These are phyloP conservation scores for Dicranocentrus wangi DNA, from an alignment of 2,888 invertebrate genomes.

Conservation along the genomic window DNA sequence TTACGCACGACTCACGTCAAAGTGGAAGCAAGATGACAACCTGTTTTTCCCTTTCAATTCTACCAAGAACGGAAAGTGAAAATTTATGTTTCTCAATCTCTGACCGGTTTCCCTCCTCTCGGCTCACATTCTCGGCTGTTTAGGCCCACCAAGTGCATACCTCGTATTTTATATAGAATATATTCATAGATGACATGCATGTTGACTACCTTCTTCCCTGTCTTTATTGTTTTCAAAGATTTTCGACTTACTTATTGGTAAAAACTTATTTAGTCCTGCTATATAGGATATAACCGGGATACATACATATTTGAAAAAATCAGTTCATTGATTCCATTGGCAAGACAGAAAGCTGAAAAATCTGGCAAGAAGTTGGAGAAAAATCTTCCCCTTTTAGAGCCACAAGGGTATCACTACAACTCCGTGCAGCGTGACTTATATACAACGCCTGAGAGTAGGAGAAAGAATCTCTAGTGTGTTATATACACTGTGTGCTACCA, in stretches of 20 bases:
- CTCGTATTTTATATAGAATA: too few relatives aligned
- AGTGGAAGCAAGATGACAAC: slow-evolving; percentile 19
- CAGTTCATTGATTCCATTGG: slow-evolving; percentile 61
- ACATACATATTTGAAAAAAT: slow-evolving; percentile 36
- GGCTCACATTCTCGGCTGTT: slow-evolving; percentile 4
- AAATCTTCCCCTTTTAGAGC: slow-evolving; percentile 2
- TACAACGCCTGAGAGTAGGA: too few relatives aligned
- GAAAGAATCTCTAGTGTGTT: too few relatives aligned
- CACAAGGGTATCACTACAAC: background rate
- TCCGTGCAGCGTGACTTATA: background rate
- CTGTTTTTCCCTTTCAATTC: slow-evolving; percentile 39
- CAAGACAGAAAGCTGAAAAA: slow-evolving; percentile 41
- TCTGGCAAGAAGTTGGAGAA: slow-evolving; percentile 41
- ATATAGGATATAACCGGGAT: too few relatives aligned
- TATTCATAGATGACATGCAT: too few relatives aligned
- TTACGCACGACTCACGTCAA: slow-evolving; percentile 20
- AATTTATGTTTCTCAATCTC: slow-evolving; percentile 38
- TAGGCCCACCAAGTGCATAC: too few relatives aligned
- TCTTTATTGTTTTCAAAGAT: slow-evolving; percentile 1
- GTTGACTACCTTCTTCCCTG: background rate
- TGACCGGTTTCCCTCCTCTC: slow-evolving; percentile 9
- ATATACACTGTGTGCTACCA: slow-evolving; percentile 52
- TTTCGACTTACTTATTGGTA: slow-evolving; percentile 7
- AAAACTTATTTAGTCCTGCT: background rate
- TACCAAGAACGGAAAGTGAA: slow-evolving; percentile 25